phyloP scores from a whole-genome alignment of 2,888 invertebrate species.

The Drosophila hamatofila region DNA sequence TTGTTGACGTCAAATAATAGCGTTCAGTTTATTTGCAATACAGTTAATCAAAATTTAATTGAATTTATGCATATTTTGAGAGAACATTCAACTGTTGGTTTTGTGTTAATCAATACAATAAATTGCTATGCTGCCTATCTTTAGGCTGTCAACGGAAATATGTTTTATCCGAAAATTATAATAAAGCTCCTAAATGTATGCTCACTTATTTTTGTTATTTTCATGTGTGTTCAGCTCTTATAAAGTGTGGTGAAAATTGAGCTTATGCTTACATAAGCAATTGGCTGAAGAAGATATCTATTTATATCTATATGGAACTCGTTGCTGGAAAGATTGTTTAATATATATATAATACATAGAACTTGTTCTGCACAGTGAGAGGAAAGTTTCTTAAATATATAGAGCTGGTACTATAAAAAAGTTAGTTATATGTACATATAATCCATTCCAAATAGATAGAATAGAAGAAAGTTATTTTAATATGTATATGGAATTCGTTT shows the following conservation, averaged over 20 bases:
- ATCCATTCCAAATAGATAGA: no score
- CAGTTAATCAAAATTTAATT: constrained; percentile 5
- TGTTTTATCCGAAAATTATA: not conserved
- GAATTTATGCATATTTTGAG: not conserved
- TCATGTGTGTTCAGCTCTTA: not conserved
- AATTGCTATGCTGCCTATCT: constrained; percentile 29
- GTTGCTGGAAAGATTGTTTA: not conserved
- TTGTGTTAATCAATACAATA: not conserved
- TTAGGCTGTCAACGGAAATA: constrained; percentile 28
- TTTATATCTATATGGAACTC: not conserved
- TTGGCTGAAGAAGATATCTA: not conserved
- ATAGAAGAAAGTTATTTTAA: no score
- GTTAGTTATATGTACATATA: no score
- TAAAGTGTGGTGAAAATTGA: not conserved
- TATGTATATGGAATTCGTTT: no score
- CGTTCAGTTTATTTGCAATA: not conserved
- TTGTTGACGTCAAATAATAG: constrained; percentile 13
- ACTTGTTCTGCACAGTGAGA: no score
- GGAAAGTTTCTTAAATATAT: no score
- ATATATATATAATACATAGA: not conserved
- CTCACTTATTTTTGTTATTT: not conserved
- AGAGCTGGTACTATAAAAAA: no score
- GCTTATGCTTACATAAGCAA: not conserved
- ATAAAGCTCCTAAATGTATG: constrained; percentile 23
- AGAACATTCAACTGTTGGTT: not conserved